Conservation (phyloP, 2,113 vertebrate species). For the Nipponia nippon region DNA sequence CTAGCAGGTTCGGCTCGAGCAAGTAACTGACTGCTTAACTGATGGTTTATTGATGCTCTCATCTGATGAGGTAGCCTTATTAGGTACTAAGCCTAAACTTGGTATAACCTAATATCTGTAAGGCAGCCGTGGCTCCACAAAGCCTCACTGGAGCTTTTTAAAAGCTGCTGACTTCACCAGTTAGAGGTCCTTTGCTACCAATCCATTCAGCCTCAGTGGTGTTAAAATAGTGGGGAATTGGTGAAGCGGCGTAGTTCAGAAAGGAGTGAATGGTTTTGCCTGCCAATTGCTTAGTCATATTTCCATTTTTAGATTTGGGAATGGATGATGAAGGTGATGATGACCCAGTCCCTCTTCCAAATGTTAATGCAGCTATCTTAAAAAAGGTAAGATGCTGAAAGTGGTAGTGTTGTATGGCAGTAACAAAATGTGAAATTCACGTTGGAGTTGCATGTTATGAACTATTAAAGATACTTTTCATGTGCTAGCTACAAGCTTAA, state of each 20-base stretch:
- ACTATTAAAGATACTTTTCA: background rate
- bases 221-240: background rate
- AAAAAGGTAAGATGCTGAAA: conserved; percentile 85
- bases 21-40: background rate
- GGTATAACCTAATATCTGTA: background rate
- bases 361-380: conserved; percentile 97
- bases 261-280: background rate
- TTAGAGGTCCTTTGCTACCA: background rate
- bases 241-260: background rate
- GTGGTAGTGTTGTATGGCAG: background rate
- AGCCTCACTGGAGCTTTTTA: background rate
- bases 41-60: background rate
- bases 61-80: background rate
- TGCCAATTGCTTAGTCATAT: background rate
- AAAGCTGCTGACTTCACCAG: background rate
- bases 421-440: background rate
- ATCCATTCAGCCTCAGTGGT: background rate
- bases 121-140: background rate
- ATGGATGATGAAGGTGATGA: conserved; percentile 99
- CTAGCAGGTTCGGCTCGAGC: background rate
- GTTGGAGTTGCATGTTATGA: background rate
- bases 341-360: conserved; percentile 97
- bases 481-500: background rate
- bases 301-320: conserved; percentile 86
- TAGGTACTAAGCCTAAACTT: background rate